phyloP scores from a whole-genome alignment of 37 sponge, comb jelly and placozoan species.

The Tethya wilhelma region DNA sequence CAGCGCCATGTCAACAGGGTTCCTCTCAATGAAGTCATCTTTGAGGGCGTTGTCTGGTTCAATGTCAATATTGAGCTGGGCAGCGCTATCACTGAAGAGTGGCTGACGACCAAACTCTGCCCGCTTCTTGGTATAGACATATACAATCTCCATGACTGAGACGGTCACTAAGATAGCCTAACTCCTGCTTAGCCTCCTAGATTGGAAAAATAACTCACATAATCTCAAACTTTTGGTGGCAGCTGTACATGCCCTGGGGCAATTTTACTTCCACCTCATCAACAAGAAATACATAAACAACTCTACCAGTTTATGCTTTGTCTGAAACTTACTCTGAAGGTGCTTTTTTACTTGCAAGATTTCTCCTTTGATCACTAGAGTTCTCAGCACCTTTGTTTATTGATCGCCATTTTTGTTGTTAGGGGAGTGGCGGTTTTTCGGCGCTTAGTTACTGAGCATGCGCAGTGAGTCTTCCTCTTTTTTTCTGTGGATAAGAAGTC shows the following conservation, averaged over 20 bases:
- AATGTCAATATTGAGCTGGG: slow-evolving; percentile 78
- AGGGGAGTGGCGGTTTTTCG: slow-evolving; percentile 35
- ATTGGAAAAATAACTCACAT: no score
- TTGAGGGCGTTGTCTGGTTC: slow-evolving; percentile 68
- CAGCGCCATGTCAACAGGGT: slow-evolving; percentile 91
- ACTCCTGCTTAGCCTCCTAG: no score
- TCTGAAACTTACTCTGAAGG: no score
- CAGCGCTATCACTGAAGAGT: slow-evolving; percentile 84
- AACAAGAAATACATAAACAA: neutral
- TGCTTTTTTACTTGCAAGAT: neutral
- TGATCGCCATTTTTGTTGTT: slow-evolving; percentile 64
- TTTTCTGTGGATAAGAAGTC: slow-evolving; percentile 22
- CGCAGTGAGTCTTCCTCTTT: slow-evolving; percentile 8
- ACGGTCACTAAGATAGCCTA: neutral
- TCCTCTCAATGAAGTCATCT: slow-evolving; percentile 82
- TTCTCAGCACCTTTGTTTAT: slow-evolving; percentile 16
- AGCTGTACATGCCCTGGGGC: no score
- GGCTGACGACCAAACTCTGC: slow-evolving; percentile 97
- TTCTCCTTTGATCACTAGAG: neutral
- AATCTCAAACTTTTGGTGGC: no score
- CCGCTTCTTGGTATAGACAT: slow-evolving; percentile 97
- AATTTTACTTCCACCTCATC: no score
- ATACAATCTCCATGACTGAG: slow-evolving; percentile 90
- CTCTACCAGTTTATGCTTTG: neutral
- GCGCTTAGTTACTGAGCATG: slow-evolving; percentile 30